Evolutionary conservation across 2,888 invertebrate species (phyloP).

Genomic region (Neocrepidodera transversa): DNA sequence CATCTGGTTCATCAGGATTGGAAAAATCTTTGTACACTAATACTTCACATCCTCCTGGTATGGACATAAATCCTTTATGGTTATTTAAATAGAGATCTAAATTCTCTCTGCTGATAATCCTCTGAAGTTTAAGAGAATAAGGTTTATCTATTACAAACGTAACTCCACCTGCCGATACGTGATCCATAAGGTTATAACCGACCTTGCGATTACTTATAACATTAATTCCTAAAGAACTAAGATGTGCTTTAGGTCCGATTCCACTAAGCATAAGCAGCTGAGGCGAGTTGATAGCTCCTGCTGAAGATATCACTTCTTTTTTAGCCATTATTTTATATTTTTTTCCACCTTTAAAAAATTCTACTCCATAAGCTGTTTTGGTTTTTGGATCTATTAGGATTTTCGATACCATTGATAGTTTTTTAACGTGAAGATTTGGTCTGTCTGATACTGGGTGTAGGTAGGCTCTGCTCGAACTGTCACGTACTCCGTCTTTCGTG

Average conservation of each 20-base stretch:
- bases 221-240: conserved; percentile 55
- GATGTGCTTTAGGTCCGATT: conserved; percentile 61
- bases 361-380: conserved; percentile 60
- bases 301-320: conserved; percentile 67
- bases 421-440: conserved; percentile 64
- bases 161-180: conserved; percentile 70
- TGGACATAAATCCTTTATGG: conserved; percentile 61
- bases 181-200: conserved; percentile 65
- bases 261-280: conserved; percentile 81
- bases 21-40: conserved; percentile 71
- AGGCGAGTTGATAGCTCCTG: conserved; percentile 74
- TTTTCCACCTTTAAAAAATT: conserved; percentile 55
- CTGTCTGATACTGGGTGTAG: conserved; percentile 60
- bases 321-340: conserved; percentile 57
- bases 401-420: conserved; percentile 62
- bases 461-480: conserved; percentile 64
- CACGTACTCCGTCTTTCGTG: conserved; percentile 61
- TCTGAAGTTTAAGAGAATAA: conserved; percentile 56
- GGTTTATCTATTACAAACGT: conserved; percentile 68
- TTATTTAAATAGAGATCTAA: conserved; percentile 54
- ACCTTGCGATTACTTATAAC: conserved; percentile 63
- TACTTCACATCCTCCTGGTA: conserved; percentile 73
- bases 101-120: conserved; percentile 49
- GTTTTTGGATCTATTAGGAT: conserved; percentile 59
- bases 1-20: conserved; percentile 65